phyloP scores from a whole-genome alignment of 2,113 vertebrate species.

The Zosterops japonicus region DNA sequence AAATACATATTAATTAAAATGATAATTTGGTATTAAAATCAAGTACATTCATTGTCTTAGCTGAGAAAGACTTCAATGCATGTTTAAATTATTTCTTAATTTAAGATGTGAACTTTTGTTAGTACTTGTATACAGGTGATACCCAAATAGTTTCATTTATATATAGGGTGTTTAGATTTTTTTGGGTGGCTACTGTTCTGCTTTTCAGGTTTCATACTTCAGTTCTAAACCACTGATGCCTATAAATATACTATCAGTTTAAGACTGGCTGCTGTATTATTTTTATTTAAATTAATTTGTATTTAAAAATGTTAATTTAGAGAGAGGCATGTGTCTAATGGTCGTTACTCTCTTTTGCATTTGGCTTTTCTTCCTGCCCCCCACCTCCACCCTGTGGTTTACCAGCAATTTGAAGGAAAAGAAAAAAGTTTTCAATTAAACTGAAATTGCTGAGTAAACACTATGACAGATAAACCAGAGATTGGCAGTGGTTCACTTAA shows the following conservation, averaged over 20 bases:
- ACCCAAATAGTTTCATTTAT: neutral
- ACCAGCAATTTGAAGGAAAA: neutral
- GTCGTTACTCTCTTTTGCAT: neutral
- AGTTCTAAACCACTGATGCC: neutral
- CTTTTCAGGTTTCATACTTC: neutral
- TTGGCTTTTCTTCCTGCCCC: neutral
- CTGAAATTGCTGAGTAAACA: neutral
- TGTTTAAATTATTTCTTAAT: neutral
- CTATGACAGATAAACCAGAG: neutral
- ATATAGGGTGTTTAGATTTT: neutral
- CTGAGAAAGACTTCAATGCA: neutral
- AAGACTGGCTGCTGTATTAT: neutral
- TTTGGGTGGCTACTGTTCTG: neutral
- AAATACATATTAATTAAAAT: neutral
- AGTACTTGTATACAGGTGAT: neutral
- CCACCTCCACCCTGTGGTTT: neutral
- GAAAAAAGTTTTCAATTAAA: neutral
- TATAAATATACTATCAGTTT: neutral
- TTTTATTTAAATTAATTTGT: neutral
- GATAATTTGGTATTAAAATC: neutral
- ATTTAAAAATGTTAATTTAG: neutral
- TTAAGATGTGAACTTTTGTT: neutral
- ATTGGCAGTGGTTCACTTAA: neutral
- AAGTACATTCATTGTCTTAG: neutral
- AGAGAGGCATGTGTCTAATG: neutral